Evolutionary conservation across 2,797 vertebrate genomes (phyloP), one percentile per base, ranked within the genome.

Genomic region (Enteromius viviparus): DNA sequence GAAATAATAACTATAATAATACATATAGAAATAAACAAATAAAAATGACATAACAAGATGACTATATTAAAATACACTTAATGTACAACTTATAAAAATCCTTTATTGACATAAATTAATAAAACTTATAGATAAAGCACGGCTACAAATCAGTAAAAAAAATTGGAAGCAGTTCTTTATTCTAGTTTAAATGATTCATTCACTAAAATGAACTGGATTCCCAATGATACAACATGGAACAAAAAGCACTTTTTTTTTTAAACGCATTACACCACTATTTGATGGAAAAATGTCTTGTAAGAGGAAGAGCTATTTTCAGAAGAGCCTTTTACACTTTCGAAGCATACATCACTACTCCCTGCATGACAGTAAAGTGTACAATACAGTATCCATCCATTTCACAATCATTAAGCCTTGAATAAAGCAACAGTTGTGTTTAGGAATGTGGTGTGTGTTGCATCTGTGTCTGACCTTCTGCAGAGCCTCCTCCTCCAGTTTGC

Each of bases 401-500:
- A 6, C 62, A 64, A 32, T 32, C 14, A 11, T 34, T 17, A 3
- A 74, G 47, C 34, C 29, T 51, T n/a, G 6, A 53, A 53, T 53
- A 53, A 74, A 55, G 47, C 70, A 53, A 74, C 4, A 11, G 68
- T 21, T 74, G 69, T 64, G 70, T 60, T 37, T 49, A 60, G 21
- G 49, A 51, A n/a, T 55, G 60, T 53, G 72, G 55, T 62, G 53
- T 53, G 79, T 65, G 64, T 60, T 80, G n/a, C 49, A 26, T 70
- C 23, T 8, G 62, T 71, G 47, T 77, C 70, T 81, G 89, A 99
- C 98, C 95, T 97, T 99, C 89, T 97, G 97, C 89, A 97, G 92
- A 4, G 98, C 97, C 83, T 99, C 98, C 81, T 99, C 97, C 93
- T 98, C 97, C 68, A 98, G 87, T 76, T 94, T 94, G 78, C 97